A percentile compares a stretch with the other conserved stretches of the same genome.
phyloP scores from a whole-genome alignment of 2,113 vertebrate genomes.

The Pseudorasbora parva region DNA sequence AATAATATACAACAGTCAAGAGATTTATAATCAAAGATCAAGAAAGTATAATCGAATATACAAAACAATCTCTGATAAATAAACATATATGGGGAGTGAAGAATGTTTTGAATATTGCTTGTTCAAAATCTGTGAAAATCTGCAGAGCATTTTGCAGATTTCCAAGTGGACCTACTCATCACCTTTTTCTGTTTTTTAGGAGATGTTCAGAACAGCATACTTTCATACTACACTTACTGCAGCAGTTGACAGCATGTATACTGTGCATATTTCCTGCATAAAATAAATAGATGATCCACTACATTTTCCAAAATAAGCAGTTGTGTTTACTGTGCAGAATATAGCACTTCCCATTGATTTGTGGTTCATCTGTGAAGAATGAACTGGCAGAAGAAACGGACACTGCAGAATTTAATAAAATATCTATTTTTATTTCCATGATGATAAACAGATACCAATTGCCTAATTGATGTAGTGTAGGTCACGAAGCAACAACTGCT shows the following conservation, averaged over 20 bases:
- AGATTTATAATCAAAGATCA: background rate
- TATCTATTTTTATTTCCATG: background rate
- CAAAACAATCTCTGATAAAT: no score
- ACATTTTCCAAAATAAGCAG: background rate
- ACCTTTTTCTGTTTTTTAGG: background rate
- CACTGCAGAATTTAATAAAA: background rate
- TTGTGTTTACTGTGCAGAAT: background rate
- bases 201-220: background rate
- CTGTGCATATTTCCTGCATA: background rate
- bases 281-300: background rate
- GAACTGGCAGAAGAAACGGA: background rate
- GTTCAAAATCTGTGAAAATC: background rate
- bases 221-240: background rate
- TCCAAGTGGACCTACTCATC: background rate
- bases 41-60: no score
- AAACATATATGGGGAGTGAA: no score
- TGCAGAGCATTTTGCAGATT: background rate
- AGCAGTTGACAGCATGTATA: background rate
- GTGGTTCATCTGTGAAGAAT: background rate
- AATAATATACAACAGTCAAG: background rate
- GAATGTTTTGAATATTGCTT: no score
- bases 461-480: background rate
- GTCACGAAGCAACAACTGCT: background rate
- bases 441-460: background rate
- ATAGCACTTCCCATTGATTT: background rate